Conservation (phyloP, 1,140 invertebrate species). For the Pseudobourletiella spinata region DNA sequence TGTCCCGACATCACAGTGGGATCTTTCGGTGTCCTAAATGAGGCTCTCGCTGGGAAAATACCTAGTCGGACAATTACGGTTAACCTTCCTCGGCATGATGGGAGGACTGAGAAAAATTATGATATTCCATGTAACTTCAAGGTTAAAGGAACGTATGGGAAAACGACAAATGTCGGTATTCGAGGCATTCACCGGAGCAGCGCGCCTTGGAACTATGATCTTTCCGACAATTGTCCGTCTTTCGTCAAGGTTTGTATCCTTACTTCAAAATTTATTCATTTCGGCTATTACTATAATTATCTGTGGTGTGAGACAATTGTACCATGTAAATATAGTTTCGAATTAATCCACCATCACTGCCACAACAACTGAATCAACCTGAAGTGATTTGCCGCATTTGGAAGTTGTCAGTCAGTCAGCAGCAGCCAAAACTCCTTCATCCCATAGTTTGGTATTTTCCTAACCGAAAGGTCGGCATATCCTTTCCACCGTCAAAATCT, state of each 20-base stretch:
- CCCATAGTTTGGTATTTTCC: conserved; percentile 1
- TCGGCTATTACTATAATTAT: too few species aligned
- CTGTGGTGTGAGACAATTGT: too few species aligned
- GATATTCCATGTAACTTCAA: conserved; percentile 10
- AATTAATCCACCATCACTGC: too few species aligned
- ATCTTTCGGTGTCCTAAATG: background rate
- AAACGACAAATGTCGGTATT: background rate
- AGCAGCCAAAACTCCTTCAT: background rate
- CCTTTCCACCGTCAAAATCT: background rate
- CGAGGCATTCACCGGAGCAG: background rate
- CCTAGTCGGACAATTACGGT: background rate
- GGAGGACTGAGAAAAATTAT: background rate
- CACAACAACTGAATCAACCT: background rate
- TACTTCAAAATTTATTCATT: background rate
- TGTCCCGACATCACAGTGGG: background rate
- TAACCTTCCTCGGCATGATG: background rate
- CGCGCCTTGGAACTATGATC: background rate
- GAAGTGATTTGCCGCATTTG: conserved; percentile 6
- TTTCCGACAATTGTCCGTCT: background rate
- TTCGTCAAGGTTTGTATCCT: background rate
- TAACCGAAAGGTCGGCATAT: background rate
- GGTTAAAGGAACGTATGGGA: background rate
- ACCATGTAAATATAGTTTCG: too few species aligned
- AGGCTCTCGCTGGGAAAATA: background rate
- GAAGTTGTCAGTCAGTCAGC: background rate